Base-by-base conservation (phyloP, 2,797 vertebrate species). In the Hephaestus fuliginosus region DNA sequence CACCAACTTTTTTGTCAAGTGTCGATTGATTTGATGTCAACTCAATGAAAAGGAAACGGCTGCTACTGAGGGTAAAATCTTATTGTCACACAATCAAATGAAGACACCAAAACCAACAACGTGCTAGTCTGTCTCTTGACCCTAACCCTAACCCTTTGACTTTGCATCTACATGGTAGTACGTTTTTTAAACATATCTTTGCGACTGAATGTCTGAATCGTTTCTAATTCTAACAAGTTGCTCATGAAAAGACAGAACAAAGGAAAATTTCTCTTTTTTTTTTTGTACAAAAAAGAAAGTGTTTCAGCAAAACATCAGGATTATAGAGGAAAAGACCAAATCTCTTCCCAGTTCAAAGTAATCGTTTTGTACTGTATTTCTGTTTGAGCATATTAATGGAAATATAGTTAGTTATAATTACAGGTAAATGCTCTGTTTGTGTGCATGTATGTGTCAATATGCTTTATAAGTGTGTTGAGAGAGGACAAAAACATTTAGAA, bases 11-110 rank as follows among this genome's bases (percentile, higher is more conserved):
- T 51, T 60, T 41, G 7, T 61, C 28, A 33, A 58, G 36, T 58
- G 28, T 20, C 4, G 4, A 20, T 52, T 2, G n/a, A 60, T 43
- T n/a, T 13, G 6, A 53, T 12, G n/a, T 12, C 4, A 1, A 55
- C 55, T 74, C 36, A 41, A 64, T 55, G 51, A 44, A 5, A 65
- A 66, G 4, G 12, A 48, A 70, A 56, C 17, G 49, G 36, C 68
- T 60, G 33, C 22, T 41, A 39, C 63, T 63, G 10, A 60, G 69
- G 28, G 41, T 41, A 20, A 76, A 30, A 13, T 41, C 5, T 3
- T 33, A n/a, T 15, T 4, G 18, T 51, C 28, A 52, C 53, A 1
- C 48, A 66, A 25, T 43, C 22, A 2, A 6, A 6, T 33, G 2
- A 33, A 57, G 44, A 57, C 22, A 49, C 20, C 17, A 28, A 57